Conservation (phyloP, 2,113 vertebrate genomes). For the Rhabdomys dilectus region DNA sequence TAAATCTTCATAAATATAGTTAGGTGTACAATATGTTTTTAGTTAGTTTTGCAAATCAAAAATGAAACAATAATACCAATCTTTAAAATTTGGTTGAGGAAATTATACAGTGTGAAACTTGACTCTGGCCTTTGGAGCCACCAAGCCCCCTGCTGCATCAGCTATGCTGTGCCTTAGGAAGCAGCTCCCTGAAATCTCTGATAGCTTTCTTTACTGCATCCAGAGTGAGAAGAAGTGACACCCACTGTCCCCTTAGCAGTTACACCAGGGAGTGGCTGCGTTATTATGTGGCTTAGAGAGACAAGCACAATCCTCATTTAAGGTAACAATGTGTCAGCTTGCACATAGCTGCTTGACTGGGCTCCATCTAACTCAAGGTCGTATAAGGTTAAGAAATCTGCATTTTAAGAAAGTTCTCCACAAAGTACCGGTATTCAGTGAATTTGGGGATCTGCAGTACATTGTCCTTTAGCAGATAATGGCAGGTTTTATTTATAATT, state of each 20-base stretch:
- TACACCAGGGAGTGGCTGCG: neutral
- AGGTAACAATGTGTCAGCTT: neutral
- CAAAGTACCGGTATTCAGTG: neutral
- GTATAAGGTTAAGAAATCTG: neutral
- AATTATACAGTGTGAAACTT: neutral
- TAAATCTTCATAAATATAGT: neutral
- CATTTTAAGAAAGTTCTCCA: neutral
- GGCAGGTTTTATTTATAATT: neutral
- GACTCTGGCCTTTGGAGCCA: neutral
- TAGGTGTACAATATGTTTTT: slow-evolving; percentile 34
- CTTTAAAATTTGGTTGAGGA: neutral
- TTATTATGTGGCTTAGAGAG: neutral
- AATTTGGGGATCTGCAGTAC: neutral
- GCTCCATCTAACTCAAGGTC: neutral
- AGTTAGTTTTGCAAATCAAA: neutral
- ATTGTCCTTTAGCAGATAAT: too few species aligned
- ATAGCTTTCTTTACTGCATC: neutral
- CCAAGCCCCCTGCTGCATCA: neutral
- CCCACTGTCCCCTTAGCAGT: neutral
- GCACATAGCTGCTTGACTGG: neutral
- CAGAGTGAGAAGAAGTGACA: neutral
- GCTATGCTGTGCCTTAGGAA: neutral
- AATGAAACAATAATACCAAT: neutral
- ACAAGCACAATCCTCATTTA: neutral
- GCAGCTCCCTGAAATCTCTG: neutral